Conservation (phyloP, 2,797 vertebrate genomes). For the Peromyscus attwateri region DNA sequence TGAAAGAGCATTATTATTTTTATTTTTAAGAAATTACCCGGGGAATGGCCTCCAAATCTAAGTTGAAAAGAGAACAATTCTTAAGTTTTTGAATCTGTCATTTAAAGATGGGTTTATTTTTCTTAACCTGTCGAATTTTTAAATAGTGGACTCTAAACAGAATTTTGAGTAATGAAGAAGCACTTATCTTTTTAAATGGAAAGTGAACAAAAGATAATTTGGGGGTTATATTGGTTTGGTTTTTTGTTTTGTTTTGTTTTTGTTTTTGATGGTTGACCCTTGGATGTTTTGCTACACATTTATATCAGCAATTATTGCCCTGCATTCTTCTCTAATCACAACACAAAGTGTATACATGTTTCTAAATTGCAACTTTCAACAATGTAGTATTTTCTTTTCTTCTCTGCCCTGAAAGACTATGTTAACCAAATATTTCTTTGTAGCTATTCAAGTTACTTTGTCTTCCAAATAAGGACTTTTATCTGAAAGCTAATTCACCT, state of each 20-base stretch:
- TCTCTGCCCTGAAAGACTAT: constrained; percentile 32
- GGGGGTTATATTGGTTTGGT: neutral
- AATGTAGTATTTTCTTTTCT: constrained; percentile 53
- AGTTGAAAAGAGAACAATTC: constrained; percentile 64
- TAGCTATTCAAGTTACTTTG: neutral
- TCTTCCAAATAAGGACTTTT: constrained; percentile 59
- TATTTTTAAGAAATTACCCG: constrained; percentile 46
- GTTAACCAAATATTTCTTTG: constrained; percentile 18
- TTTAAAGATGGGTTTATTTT: constrained; percentile 75
- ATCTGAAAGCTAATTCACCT: constrained; percentile 70
- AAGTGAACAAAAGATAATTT: constrained; percentile 75
- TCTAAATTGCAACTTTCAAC: constrained; percentile 61
- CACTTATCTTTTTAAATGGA: constrained; percentile 73
- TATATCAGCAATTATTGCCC: constrained; percentile 64
- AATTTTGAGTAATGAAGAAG: constrained; percentile 71
- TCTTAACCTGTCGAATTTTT: constrained; percentile 72
- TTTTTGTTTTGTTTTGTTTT: neutral
- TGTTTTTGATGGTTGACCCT: constrained; percentile 32
- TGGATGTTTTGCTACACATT: constrained; percentile 67
- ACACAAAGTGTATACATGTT: constrained; percentile 58
- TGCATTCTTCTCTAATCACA: constrained; percentile 60
- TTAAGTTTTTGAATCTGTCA: constrained; percentile 52
- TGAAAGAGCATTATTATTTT: constrained; percentile 31
- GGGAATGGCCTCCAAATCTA: constrained; percentile 67
- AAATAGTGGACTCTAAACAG: constrained; percentile 65